A percentile compares a stretch with the other conserved stretches of the same genome.
These are phyloP conservation scores for Tychaedon coryphoeus DNA, from an alignment of 2,113 vertebrate genomes.

Conservation along the genomic window DNA sequence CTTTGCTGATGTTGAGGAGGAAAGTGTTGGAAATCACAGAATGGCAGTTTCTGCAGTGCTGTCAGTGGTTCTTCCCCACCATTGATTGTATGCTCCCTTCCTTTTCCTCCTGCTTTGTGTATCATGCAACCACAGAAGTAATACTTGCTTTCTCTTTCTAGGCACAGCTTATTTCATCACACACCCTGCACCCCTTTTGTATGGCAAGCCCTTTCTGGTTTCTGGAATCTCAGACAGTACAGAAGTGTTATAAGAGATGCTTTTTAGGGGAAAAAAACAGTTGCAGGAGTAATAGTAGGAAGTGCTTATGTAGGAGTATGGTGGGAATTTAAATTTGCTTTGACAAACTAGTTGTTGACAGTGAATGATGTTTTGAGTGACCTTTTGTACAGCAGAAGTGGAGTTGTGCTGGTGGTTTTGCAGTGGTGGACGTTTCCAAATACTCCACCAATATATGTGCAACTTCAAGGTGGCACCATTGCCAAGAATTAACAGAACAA, in stretches of 20 bases:
- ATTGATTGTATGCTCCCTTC: neutral
- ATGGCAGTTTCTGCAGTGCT: neutral
- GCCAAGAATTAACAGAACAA: neutral
- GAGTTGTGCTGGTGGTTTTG: neutral
- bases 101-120: neutral
- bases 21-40: neutral
- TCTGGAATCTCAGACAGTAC: neutral
- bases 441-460: neutral
- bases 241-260: neutral
- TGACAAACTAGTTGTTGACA: neutral
- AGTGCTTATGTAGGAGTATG: constrained; percentile 1
- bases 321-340: constrained; percentile 30
- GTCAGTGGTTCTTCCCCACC: neutral
- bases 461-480: neutral
- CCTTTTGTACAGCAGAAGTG: neutral
- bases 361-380: neutral
- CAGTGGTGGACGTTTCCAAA: neutral
- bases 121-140: neutral
- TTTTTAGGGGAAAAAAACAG: neutral
- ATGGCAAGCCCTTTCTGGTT: neutral
- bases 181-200: neutral
- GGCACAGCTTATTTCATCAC: neutral
- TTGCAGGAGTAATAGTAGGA: constrained; percentile 10
- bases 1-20: neutral
- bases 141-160: neutral